Conservation (phyloP, 2,888 invertebrate genomes). For the Lepidochrysops patricia region DNA sequence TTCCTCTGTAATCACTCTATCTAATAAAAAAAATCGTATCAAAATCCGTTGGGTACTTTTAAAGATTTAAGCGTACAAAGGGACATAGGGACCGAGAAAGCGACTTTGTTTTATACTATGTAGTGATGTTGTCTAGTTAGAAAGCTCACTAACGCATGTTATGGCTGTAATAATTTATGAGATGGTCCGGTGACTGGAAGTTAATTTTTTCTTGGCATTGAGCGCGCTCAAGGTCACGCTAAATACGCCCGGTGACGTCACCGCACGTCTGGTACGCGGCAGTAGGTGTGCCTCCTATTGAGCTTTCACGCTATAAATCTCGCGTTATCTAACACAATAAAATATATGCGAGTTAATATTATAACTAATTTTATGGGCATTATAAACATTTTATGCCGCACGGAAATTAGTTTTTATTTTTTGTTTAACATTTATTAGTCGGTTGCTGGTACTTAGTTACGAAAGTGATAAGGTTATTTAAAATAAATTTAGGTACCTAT, state of each 20-base stretch:
- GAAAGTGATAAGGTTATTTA: neutral
- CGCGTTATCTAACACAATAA: conserved; percentile 15
- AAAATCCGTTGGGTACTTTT: too few species aligned
- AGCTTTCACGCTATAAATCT: conserved; percentile 23
- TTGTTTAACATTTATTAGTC: neutral
- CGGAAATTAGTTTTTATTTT: neutral
- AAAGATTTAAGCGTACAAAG: too few species aligned
- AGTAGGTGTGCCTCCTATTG: conserved; percentile 36
- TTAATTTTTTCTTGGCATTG: conserved; percentile 65
- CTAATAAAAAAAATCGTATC: too few species aligned
- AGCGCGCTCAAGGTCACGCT: conserved; percentile 55
- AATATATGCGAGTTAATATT: neutral
- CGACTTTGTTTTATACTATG: too few species aligned
- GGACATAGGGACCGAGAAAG: too few species aligned
- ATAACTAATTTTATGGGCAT: neutral
- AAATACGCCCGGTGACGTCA: conserved; percentile 59
- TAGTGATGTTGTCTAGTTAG: neutral
- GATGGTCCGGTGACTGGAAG: conserved; percentile 26
- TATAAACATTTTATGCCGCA: neutral
- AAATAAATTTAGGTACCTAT: neutral
- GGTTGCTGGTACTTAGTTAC: too few species aligned
- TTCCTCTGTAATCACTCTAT: too few species aligned
- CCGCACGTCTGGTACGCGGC: conserved; percentile 29
- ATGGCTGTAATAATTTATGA: conserved; percentile 28
- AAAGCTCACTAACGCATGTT: neutral